phyloP scores from a whole-genome alignment of 2,888 invertebrate genomes.

The Cataglyphis rosenhaueri region DNA sequence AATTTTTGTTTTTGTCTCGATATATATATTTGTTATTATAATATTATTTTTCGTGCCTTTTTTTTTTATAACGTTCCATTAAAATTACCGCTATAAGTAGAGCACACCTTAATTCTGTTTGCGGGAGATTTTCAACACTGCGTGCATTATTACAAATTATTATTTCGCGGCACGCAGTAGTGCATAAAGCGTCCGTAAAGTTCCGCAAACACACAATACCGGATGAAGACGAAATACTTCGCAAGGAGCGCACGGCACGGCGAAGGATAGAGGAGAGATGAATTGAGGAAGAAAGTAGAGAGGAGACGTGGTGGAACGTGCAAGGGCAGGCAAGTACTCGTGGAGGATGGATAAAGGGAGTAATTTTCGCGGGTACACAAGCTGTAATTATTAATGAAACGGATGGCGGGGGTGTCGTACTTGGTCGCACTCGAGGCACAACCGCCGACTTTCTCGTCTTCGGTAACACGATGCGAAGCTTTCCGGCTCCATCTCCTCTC shows the following conservation, averaged over 20 bases:
- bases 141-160: slow-evolving; percentile 23
- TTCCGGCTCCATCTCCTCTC: slow-evolving; percentile 25
- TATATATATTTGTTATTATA: neutral
- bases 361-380: slow-evolving; percentile 80
- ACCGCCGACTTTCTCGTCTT: slow-evolving; percentile 58
- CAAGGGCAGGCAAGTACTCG: slow-evolving; percentile 14
- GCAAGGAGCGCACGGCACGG: slow-evolving; percentile 16
- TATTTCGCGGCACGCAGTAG: slow-evolving; percentile 1
- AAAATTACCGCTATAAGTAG: neutral
- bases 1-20: neutral
- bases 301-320: slow-evolving; percentile 17
- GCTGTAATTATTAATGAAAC: slow-evolving; percentile 79
- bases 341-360: slow-evolving; percentile 75
- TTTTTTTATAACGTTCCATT: neutral
- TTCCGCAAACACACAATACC: slow-evolving; percentile 61
- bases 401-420: slow-evolving; percentile 64
- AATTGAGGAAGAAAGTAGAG: slow-evolving; percentile 20
- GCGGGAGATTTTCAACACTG: slow-evolving; percentile 12
- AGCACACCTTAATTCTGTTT: neutral
- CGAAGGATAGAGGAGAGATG: neutral
- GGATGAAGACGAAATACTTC: slow-evolving; percentile 57
- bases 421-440: slow-evolving; percentile 36
- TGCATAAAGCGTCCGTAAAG: slow-evolving; percentile 55
- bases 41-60: neutral
- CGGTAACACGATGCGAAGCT: slow-evolving; percentile 64